phyloP scores from a whole-genome alignment of 2,797 vertebrate species.

The Sebastolobus alascanus region DNA sequence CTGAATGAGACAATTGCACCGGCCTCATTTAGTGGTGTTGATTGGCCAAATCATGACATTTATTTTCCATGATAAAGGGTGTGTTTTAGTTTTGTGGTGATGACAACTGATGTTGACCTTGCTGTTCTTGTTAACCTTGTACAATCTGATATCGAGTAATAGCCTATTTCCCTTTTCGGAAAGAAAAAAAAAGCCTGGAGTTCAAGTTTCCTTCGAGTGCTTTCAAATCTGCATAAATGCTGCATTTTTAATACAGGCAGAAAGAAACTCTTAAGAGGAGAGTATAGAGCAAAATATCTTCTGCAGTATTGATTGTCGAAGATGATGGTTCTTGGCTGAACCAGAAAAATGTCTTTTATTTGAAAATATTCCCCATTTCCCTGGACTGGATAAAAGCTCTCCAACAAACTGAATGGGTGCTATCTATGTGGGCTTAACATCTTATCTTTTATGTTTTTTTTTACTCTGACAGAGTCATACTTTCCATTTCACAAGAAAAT shows the following conservation, averaged over 20 bases:
- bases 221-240: conserved; percentile 22
- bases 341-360: conserved; percentile 10
- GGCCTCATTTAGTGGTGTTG: background rate
- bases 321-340: conserved; percentile 17
- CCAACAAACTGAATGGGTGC: conserved; percentile 18
- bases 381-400: conserved; percentile 10
- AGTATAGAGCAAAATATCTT: background rate
- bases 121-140: conserved; percentile 8
- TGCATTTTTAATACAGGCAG: conserved; percentile 13
- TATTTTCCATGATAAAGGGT: background rate
- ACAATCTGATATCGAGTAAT: background rate
- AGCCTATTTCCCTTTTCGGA: background rate
- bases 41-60: background rate
- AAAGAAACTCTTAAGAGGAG: conserved; percentile 9
- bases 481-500: background rate
- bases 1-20: background rate
- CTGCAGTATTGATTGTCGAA: conserved; percentile 12
- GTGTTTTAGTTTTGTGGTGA: background rate
- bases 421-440: background rate
- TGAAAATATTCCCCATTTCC: conserved; percentile 19
- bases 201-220: conserved; percentile 20
- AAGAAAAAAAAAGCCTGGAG: background rate
- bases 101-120: background rate
- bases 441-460: conserved; percentile 1
- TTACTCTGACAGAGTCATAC: background rate